These are phyloP conservation scores for Phortica okadai DNA, from an alignment of 2,888 invertebrate species.

Conservation along the genomic window DNA sequence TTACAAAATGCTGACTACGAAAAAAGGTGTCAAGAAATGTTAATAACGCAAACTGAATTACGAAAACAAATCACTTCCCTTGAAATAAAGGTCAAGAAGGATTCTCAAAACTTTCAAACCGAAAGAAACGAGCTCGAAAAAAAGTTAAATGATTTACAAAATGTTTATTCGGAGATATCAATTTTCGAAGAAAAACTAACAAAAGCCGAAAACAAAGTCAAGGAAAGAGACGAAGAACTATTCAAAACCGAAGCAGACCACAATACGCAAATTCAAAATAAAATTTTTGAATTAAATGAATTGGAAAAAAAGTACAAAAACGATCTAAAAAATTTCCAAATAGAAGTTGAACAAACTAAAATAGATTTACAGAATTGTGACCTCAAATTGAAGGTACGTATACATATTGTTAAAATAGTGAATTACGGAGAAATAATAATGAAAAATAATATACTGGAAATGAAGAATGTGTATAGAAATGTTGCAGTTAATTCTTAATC, in stretches of 20 bases:
- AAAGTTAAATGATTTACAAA: conserved; percentile 72
- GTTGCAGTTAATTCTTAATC: too few species aligned
- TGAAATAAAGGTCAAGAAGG: background rate
- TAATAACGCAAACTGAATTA: conserved; percentile 47
- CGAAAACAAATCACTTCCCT: conserved; percentile 21
- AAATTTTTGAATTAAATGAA: conserved; percentile 3
- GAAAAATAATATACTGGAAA: too few species aligned
- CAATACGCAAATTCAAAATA: conserved; percentile 38
- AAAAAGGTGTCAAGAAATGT: conserved; percentile 42
- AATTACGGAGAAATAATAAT: too few species aligned
- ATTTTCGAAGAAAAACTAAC: conserved; percentile 41
- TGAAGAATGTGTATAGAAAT: too few species aligned
- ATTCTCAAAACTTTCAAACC: conserved; percentile 43
- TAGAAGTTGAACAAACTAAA: background rate
- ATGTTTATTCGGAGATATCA: conserved; percentile 49
- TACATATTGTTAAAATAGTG: background rate
- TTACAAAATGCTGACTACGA: conserved; percentile 51
- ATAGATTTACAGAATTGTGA: background rate
- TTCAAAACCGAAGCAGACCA: conserved; percentile 14
- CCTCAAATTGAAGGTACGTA: background rate
- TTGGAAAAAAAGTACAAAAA: conserved; percentile 25
- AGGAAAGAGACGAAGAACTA: conserved; percentile 37
- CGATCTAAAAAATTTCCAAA: background rate
- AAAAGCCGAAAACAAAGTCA: conserved; percentile 43
- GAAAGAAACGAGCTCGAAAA: conserved; percentile 61